Base-by-base conservation (phyloP, 2,888 invertebrate species). In the Drosophila falleni region DNA sequence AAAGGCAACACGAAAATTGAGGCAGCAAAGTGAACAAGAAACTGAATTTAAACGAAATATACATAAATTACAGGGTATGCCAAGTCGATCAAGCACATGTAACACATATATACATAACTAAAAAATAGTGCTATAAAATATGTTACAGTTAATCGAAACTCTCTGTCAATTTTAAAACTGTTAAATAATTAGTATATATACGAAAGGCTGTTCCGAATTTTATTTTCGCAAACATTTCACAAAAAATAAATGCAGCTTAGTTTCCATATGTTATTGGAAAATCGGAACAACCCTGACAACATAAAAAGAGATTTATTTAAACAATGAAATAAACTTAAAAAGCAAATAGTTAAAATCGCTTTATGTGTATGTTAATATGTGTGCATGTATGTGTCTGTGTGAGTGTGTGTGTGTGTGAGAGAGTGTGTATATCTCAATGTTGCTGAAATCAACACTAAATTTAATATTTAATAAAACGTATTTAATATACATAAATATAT, bases 401-500 rank as follows among this genome's bases (percentile, higher is more conserved):
- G 26, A 19, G 31, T 46, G 44, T 53, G 46, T 60, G 49, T 39
- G 72, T 88, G 29, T 54, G 11, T 49, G 16, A 47, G 19, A 19
- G 41, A 31, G 29, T 46, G 46, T 53, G 33, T 62, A 46, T 39
- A 72, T 89, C 76, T 89, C 86, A 86, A 88, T 88, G 89, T 88
- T 86, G 85, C 85, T 86, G 89, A 86, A 85, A 85, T 75, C 82
- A 81, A 84, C 74, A 79, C 76, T 76, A 81, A 79, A 79, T 69
- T 51, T 62, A 81, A 58, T 49, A 56, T 41, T 53, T 46, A 50
- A 59, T n/a, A 59, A 33, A 54, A 29, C 23, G 50, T 61, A 53
- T 63, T 49, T 51, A 63, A 68, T 37, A 60, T 10, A 62, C 2
- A 51, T 10, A 62, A 3, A 51, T 10, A 42, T 15, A 31, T 62